phyloP scores from a whole-genome alignment of 2,888 invertebrate genomes.

The Thymelicus acteon region DNA sequence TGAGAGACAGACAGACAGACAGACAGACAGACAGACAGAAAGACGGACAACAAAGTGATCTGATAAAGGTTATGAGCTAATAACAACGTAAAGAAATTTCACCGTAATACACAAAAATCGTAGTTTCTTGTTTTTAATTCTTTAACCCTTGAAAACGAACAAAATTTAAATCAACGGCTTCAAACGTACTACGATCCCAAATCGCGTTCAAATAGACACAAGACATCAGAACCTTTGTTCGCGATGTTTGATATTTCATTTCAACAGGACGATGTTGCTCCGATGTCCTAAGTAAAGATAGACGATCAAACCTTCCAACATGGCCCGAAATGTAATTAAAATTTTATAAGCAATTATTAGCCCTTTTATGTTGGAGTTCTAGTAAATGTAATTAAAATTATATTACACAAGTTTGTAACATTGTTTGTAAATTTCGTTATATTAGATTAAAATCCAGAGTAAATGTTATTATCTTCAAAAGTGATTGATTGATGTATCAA shows the following conservation, averaged over 20 bases:
- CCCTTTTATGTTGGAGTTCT: conserved; percentile 24
- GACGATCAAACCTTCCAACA: conserved; percentile 16
- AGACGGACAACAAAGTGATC: too few species aligned
- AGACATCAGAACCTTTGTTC: conserved; percentile 14
- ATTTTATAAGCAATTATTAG: conserved; percentile 25
- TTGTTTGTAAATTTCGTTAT: conserved; percentile 11
- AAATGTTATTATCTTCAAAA: not conserved
- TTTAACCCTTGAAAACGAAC: too few species aligned
- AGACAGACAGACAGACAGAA: too few species aligned
- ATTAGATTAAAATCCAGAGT: not conserved
- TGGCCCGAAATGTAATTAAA: conserved; percentile 23
- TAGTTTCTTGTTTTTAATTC: too few species aligned
- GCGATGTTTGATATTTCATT: conserved; percentile 21
- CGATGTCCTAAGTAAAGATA: conserved; percentile 28
- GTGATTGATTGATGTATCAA: too few species aligned
- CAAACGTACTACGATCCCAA: not conserved
- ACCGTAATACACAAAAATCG: too few species aligned
- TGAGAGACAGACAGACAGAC: too few species aligned
- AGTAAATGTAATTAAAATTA: conserved; percentile 21
- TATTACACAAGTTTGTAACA: conserved; percentile 31
- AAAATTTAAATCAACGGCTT: not conserved
- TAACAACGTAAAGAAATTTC: too few species aligned
- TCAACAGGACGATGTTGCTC: not conserved
- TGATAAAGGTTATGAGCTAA: too few species aligned
- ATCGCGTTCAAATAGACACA: conserved; percentile 16